A percentile compares a stretch with the other conserved stretches of the same genome.
Evolutionary conservation across 2,113 vertebrate genomes (phyloP).

Genomic region (Columba livia): DNA sequence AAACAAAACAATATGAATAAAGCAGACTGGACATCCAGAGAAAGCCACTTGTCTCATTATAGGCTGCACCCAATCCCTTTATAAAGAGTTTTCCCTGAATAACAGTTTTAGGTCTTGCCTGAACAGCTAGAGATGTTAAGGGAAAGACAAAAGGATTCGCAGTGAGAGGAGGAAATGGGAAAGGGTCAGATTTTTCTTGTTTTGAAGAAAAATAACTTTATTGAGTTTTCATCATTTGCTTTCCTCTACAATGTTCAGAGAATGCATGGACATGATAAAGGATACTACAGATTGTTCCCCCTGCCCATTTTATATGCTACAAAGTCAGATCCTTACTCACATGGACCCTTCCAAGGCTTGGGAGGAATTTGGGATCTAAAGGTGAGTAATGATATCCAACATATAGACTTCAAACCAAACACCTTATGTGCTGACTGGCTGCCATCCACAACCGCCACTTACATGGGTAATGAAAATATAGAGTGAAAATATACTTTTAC

Average conservation of each 20-base stretch:
- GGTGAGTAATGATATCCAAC: background rate
- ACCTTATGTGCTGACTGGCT: background rate
- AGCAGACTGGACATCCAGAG: background rate
- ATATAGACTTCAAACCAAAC: background rate
- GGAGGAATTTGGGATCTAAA: background rate
- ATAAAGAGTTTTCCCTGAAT: background rate
- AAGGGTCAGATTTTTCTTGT: background rate
- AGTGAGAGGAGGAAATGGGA: background rate
- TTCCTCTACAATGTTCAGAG: background rate
- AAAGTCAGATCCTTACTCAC: background rate
- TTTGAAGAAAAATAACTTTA: background rate
- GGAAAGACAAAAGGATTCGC: background rate
- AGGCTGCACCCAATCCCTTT: background rate
- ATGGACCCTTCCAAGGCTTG: accelerated
- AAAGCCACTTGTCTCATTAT: background rate
- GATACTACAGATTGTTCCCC: background rate
- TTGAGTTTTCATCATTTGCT: background rate
- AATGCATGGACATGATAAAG: background rate
- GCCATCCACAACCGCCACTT: background rate
- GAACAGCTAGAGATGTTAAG: background rate
- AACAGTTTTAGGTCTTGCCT: background rate
- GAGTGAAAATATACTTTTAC: background rate
- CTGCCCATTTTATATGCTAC: background rate
- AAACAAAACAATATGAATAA: background rate
- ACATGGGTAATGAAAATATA: background rate